phyloP scores from a whole-genome alignment of 1,140 invertebrate species.

The Cecropterus lyciades region DNA sequence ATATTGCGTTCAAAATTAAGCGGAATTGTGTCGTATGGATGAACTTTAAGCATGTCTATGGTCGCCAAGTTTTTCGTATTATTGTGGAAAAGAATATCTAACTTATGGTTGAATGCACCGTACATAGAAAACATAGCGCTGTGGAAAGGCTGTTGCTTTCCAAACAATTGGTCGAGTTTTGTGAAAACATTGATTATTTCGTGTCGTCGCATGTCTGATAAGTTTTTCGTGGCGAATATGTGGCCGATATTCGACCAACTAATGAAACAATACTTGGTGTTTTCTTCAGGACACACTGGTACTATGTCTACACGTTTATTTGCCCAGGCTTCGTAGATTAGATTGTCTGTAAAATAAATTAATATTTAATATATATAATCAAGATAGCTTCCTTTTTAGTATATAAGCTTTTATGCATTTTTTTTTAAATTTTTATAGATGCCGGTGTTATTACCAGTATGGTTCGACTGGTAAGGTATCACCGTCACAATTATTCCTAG shows the following conservation, averaged over 20 bases:
- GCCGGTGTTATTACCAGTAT: no score
- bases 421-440: no score
- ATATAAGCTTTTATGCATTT: no score
- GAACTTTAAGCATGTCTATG: slow-evolving; percentile 63
- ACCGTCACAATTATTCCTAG: no score
- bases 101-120: slow-evolving; percentile 86
- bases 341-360: slow-evolving; percentile 52
- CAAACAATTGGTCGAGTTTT: slow-evolving; percentile 88
- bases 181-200: slow-evolving; percentile 88
- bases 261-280: slow-evolving; percentile 86
- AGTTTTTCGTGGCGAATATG: slow-evolving; percentile 85
- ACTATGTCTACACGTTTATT: slow-evolving; percentile 58
- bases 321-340: slow-evolving; percentile 48
- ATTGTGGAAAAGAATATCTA: slow-evolving; percentile 88
- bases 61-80: slow-evolving; percentile 84
- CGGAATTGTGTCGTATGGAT: slow-evolving; percentile 67
- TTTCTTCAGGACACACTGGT: slow-evolving; percentile 84
- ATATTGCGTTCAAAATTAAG: slow-evolving; percentile 65
- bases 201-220: slow-evolving; percentile 82
- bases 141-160: slow-evolving; percentile 85
- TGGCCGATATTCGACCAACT: slow-evolving; percentile 89
- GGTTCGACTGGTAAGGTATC: no score
- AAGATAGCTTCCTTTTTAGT: no score
- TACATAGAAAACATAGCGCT: slow-evolving; percentile 88
- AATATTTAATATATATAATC: slow-evolving; percentile 2